Conservation (phyloP, 2,113 vertebrate species). For the Ammospiza caudacuta region DNA sequence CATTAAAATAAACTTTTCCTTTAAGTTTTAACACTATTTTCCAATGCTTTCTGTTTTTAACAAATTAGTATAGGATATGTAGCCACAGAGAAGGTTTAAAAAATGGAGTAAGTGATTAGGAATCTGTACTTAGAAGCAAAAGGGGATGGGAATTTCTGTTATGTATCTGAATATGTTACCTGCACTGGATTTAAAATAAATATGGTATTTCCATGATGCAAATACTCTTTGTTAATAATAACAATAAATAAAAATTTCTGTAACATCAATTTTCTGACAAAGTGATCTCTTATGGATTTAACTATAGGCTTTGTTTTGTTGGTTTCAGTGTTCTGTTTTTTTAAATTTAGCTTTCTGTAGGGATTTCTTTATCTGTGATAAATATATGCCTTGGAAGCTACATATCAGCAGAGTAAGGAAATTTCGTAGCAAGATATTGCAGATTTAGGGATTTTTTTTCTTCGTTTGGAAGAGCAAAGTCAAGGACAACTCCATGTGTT, state of each 20-base stretch:
- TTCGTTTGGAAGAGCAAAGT: slow-evolving; percentile 25
- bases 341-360: not conserved
- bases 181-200: not conserved
- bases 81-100: not conserved
- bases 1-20: not conserved
- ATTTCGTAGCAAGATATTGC: not conserved
- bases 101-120: not conserved
- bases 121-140: not conserved
- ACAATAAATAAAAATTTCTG: not conserved
- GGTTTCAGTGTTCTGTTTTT: not conserved
- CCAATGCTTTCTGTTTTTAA: not conserved
- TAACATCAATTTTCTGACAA: not conserved
- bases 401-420: not conserved
- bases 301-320: not conserved
- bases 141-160: not conserved
- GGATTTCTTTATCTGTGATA: not conserved
- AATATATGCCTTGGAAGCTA: not conserved
- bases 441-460: not conserved
- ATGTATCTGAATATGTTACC: not conserved
- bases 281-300: not conserved
- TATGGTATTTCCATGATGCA: not conserved
- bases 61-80: not conserved
- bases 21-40: not conserved
- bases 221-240: not conserved
- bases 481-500: slow-evolving; percentile 48